Evolutionary conservation across 30 jellyfish, hydroid and myxozoan genomes (phyloP).

Genomic region (Chironex yamaguchii): DNA sequence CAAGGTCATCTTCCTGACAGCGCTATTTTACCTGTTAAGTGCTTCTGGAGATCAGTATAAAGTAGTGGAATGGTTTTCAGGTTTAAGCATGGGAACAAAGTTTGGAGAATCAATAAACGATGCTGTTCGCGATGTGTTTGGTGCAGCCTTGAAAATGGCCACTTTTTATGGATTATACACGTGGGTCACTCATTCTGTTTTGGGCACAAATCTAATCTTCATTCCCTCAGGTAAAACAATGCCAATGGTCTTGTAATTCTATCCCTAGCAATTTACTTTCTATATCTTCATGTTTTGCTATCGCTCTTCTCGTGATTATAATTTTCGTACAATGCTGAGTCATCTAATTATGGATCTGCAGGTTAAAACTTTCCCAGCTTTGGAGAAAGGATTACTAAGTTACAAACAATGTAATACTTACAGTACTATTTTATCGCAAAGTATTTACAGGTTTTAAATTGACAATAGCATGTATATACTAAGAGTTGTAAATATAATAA

Average conservation of each 20-base stretch:
- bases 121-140: constrained; percentile 93
- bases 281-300: neutral
- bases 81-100: constrained; percentile 96
- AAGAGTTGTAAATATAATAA: no score
- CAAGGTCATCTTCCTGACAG: constrained; percentile 82
- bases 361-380: no score
- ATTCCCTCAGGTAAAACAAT: constrained; percentile 88
- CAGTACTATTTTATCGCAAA: no score
- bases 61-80: constrained; percentile 87
- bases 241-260: neutral
- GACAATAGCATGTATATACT: no score
- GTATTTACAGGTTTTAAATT: no score
- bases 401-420: no score
- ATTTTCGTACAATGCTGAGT: neutral
- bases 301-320: neutral
- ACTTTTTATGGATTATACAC: constrained; percentile 92
- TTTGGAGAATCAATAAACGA: constrained; percentile 85
- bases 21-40: constrained; percentile 86
- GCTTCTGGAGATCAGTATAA: constrained; percentile 84
- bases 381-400: no score
- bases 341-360: no score
- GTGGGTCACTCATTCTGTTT: constrained; percentile 90
- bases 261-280: neutral
- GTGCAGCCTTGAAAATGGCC: constrained; percentile 96
- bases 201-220: constrained; percentile 80